These are phyloP conservation scores for Agrypnus murinus DNA, from an alignment of 2,888 invertebrate genomes.

Conservation along the genomic window DNA sequence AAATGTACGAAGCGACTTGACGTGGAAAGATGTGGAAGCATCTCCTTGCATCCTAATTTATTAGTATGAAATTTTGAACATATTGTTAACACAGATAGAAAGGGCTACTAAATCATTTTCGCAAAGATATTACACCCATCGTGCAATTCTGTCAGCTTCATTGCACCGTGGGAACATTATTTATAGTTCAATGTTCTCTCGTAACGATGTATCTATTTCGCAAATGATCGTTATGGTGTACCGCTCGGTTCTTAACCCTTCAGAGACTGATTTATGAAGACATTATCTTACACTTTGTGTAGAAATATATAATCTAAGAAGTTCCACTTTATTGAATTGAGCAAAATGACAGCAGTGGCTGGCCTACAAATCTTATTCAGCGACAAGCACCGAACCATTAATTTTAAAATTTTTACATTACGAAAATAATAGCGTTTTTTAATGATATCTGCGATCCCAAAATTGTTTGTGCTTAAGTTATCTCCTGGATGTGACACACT, in stretches of 20 bases:
- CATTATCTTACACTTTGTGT: not conserved
- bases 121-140: conserved; percentile 14
- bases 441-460: too few relatives aligned
- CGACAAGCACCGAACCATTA: too few relatives aligned
- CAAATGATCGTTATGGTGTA: conserved; percentile 12
- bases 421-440: too few relatives aligned
- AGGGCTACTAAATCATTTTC: conserved; percentile 12
- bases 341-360: too few relatives aligned
- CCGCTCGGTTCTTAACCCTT: not conserved
- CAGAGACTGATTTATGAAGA: conserved; percentile 15
- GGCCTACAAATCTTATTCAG: too few relatives aligned
- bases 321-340: too few relatives aligned
- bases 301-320: too few relatives aligned
- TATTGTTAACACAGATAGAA: too few relatives aligned
- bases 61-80: not conserved
- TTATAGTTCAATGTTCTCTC: conserved; percentile 2
- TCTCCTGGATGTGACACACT: too few relatives aligned
- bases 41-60: conserved; percentile 26
- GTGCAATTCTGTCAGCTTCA: conserved; percentile 21
- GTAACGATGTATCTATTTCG: conserved; percentile 15
- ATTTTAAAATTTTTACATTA: too few relatives aligned
- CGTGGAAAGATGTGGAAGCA: too few relatives aligned
- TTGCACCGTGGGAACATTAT: conserved; percentile 5
- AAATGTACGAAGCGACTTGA: not conserved
- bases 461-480: too few relatives aligned